phyloP scores from a whole-genome alignment of 2,797 vertebrate species.

The Eremophila alpestris region DNA sequence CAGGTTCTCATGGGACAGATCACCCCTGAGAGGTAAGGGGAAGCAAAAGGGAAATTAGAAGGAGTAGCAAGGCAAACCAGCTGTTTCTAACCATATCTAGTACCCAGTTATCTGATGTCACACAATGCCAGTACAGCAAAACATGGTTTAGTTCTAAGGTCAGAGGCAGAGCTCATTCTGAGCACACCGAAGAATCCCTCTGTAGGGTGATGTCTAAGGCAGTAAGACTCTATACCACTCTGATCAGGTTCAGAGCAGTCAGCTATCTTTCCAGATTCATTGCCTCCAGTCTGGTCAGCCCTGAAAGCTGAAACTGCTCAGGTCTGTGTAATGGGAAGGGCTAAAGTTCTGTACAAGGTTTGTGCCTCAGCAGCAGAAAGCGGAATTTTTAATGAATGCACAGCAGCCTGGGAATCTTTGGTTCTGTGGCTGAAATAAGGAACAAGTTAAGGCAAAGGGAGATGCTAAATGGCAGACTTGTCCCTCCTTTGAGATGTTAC shows the following conservation, averaged over 20 bases:
- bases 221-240: neutral
- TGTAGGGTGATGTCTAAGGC: neutral
- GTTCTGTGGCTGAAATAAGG: neutral
- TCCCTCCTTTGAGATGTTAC: slow-evolving; percentile 13
- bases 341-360: neutral
- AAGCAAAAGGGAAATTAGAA: slow-evolving; percentile 31
- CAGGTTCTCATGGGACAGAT: slow-evolving; percentile 22
- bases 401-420: neutral
- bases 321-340: neutral
- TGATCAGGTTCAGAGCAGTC: neutral
- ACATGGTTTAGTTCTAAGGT: neutral
- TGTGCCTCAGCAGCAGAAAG: neutral
- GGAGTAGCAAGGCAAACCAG: neutral
- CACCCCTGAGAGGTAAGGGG: neutral
- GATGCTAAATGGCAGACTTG: neutral
- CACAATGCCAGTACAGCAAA: neutral
- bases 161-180: neutral
- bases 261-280: neutral
- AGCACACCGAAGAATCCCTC: neutral
- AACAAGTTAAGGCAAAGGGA: slow-evolving; percentile 32
- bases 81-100: neutral
- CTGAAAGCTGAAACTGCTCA: neutral
- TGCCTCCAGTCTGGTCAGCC: neutral
- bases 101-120: neutral
- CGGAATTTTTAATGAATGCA: neutral